Percentiles rank a stretch among this genome's conserved stretches.
Evolutionary conservation across 2,113 vertebrate species (phyloP).

Genomic region (Megaleporinus macrocephalus): DNA sequence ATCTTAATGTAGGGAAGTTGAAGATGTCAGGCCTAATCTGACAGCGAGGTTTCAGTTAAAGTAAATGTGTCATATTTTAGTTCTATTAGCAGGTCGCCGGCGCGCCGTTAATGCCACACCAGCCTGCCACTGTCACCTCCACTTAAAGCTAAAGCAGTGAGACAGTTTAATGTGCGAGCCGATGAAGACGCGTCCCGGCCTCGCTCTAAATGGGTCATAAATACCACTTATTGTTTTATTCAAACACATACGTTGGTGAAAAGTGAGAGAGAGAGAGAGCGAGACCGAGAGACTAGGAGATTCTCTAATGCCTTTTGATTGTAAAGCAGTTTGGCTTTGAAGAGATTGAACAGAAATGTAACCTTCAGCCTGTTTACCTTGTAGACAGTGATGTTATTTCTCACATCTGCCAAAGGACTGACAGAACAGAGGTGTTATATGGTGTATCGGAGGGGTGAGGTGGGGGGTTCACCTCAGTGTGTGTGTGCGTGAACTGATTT

Average conservation of each 20-base stretch:
- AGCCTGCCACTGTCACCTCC: constrained; percentile 76
- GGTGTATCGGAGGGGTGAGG: background rate
- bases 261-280: too few relatives aligned
- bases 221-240: constrained; percentile 81
- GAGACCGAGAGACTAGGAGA: too few relatives aligned
- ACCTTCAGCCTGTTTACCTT: constrained; percentile 17
- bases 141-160: constrained; percentile 75
- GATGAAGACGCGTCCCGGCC: constrained; percentile 73
- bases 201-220: constrained; percentile 74
- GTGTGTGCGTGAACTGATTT: background rate
- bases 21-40: constrained; percentile 77
- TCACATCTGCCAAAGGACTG: constrained; percentile 15
- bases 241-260: background rate
- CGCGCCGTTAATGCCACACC: constrained; percentile 74
- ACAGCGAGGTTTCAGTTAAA: constrained; percentile 79
- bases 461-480: background rate
- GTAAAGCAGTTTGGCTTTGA: constrained; percentile 18
- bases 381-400: background rate
- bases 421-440: background rate
- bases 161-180: constrained; percentile 78
- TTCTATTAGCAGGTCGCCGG: constrained; percentile 79
- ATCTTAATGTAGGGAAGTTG: constrained; percentile 74
- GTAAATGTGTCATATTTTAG: constrained; percentile 74
- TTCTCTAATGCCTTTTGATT: constrained; percentile 70
- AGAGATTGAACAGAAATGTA: background rate